These are phyloP conservation scores for Zygaena filipendulae DNA, from an alignment of 2,888 invertebrate genomes.

Conservation along the genomic window DNA sequence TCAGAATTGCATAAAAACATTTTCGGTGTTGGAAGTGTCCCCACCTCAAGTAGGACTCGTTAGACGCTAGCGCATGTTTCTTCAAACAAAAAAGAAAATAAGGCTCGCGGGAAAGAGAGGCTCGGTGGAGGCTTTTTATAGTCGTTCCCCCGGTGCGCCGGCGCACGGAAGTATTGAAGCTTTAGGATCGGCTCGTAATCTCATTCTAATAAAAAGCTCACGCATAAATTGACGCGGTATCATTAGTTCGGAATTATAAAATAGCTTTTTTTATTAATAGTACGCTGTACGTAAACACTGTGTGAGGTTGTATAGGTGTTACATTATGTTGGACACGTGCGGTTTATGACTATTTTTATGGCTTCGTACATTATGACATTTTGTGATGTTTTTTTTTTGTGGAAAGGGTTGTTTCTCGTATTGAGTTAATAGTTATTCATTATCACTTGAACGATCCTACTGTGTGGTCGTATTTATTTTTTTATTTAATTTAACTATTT, in stretches of 20 bases:
- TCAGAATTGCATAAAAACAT: constrained; percentile 31
- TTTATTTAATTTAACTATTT: constrained; percentile 16
- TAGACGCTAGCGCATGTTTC: constrained; percentile 44
- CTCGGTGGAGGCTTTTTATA: constrained; percentile 59
- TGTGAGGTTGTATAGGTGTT: constrained; percentile 45
- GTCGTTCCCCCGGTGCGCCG: constrained; percentile 60
- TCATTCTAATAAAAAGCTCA: constrained; percentile 65
- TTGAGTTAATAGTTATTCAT: constrained; percentile 41
- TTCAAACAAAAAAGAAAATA: constrained; percentile 44
- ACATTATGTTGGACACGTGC: constrained; percentile 58
- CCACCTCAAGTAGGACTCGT: constrained; percentile 38
- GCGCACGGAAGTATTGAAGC: constrained; percentile 63
- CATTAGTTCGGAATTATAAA: constrained; percentile 42
- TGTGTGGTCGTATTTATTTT: constrained; percentile 55
- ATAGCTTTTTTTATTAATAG: constrained; percentile 37
- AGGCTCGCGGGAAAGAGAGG: constrained; percentile 62
- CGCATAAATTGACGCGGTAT: constrained; percentile 58
- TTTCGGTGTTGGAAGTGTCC: constrained; percentile 41
- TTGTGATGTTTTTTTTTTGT: constrained; percentile 53
- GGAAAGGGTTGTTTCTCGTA: constrained; percentile 50
- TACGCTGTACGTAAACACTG: constrained; percentile 24
- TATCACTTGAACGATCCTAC: constrained; percentile 39
- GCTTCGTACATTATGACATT: constrained; percentile 42
- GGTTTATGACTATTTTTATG: constrained; percentile 56
- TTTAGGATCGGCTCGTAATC: constrained; percentile 60